Evolutionary conservation across 37 sponge, comb jelly and placozoan species (phyloP).

Genomic region (Corticium candelabrum): DNA sequence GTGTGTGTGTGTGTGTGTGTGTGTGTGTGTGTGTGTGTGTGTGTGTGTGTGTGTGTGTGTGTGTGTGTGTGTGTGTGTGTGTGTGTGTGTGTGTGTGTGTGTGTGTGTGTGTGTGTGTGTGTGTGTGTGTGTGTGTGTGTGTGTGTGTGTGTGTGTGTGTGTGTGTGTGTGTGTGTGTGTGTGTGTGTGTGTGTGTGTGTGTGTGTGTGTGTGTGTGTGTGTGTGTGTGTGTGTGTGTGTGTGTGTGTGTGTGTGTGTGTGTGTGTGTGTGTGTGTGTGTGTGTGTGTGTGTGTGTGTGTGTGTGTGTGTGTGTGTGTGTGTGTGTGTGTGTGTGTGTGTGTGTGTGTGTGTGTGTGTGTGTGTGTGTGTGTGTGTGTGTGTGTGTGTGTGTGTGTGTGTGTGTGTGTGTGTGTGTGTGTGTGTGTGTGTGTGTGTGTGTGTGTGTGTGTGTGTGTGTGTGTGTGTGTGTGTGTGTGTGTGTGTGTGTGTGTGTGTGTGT

Average conservation of each 20-base stretch:
- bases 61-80: slow-evolving; percentile 5
- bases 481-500: slow-evolving; percentile 5
- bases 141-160: slow-evolving; percentile 5
- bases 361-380: slow-evolving; percentile 5
- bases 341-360: slow-evolving; percentile 5
- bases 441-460: slow-evolving; percentile 5
- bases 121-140: slow-evolving; percentile 5
- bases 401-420: slow-evolving; percentile 5
- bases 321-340: slow-evolving; percentile 5
- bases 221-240: slow-evolving; percentile 5
- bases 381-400: slow-evolving; percentile 5
- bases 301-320: slow-evolving; percentile 5
- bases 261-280: slow-evolving; percentile 5
- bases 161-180: slow-evolving; percentile 5
- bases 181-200: slow-evolving; percentile 5
- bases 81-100: slow-evolving; percentile 5
- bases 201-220: slow-evolving; percentile 5
- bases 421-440: slow-evolving; percentile 5
- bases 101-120: slow-evolving; percentile 5
- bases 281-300: slow-evolving; percentile 5
- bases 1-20: neutral
- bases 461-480: slow-evolving; percentile 5
- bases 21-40: slow-evolving; percentile 5
- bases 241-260: slow-evolving; percentile 5
- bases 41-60: slow-evolving; percentile 5